phyloP scores from a whole-genome alignment of 2,888 invertebrate genomes.

The Sinopyrophorus schimmeli region DNA sequence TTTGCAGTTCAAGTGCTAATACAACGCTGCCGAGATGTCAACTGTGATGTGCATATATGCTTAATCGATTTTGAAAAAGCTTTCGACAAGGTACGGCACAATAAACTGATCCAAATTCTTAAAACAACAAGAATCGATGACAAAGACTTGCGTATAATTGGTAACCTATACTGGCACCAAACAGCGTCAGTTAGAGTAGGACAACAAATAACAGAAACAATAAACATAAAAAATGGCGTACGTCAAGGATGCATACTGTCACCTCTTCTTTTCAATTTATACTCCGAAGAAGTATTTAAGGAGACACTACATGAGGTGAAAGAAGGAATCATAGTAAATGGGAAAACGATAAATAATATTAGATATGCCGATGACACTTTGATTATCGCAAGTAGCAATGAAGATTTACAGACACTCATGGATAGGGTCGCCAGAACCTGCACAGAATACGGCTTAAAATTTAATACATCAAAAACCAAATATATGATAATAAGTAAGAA shows the following conservation, averaged over 20 bases:
- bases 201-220: slow-evolving; percentile 4
- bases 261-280: slow-evolving; percentile 2
- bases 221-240: neutral
- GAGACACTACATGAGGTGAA: neutral
- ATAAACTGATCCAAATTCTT: too few relatives aligned
- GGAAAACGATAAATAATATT: slow-evolving; percentile 5
- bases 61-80: too few relatives aligned
- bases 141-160: slow-evolving; percentile 2
- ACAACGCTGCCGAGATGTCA: slow-evolving; percentile 6
- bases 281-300: slow-evolving; percentile 3
- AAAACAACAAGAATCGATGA: neutral
- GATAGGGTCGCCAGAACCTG: slow-evolving; percentile 6
- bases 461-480: slow-evolving; percentile 4
- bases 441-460: slow-evolving; percentile 4
- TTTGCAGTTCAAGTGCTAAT: slow-evolving; percentile 7
- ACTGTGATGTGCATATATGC: slow-evolving; percentile 9
- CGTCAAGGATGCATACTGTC: neutral
- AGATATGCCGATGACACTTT: slow-evolving; percentile 9
- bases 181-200: slow-evolving; percentile 6
- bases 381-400: slow-evolving; percentile 4
- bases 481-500: slow-evolving; percentile 9
- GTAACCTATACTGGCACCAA: too few relatives aligned
- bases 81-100: too few relatives aligned
- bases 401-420: slow-evolving; percentile 7
- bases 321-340: slow-evolving; percentile 5